Evolutionary conservation across 2,888 invertebrate genomes (phyloP).

Genomic region (Tiliacea citrago): DNA sequence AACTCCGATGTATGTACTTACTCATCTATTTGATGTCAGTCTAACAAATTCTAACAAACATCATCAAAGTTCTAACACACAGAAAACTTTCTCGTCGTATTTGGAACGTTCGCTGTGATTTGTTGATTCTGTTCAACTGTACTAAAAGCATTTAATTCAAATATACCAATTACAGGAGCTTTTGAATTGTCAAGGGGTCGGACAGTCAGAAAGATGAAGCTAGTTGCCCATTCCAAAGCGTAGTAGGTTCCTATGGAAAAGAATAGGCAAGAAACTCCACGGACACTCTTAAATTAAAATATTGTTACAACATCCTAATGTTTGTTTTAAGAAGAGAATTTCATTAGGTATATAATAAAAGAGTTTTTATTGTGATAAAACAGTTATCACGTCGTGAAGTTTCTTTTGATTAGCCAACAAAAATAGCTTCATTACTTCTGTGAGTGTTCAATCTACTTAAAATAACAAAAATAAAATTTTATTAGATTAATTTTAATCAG

Average conservation of each 20-base stretch:
- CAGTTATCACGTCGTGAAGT: not conserved
- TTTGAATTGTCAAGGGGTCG: too few species aligned
- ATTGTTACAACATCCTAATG: too few species aligned
- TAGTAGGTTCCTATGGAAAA: too few species aligned
- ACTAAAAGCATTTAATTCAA: too few species aligned
- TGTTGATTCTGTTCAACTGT: not conserved
- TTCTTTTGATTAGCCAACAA: not conserved
- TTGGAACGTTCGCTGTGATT: conserved; percentile 12
- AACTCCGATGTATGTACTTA: not conserved
- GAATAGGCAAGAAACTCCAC: too few species aligned
- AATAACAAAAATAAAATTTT: conserved; percentile 3
- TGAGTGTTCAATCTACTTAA: not conserved
- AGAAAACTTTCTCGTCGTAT: conserved; percentile 26
- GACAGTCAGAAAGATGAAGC: too few species aligned
- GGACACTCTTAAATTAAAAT: too few species aligned
- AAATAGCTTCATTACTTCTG: not conserved
- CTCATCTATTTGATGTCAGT: conserved; percentile 9
- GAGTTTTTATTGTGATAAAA: not conserved
- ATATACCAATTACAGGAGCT: too few species aligned
- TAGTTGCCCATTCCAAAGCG: too few species aligned
- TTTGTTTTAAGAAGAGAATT: conserved; percentile 6
- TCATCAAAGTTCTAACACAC: conserved; percentile 16
- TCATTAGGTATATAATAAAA: not conserved
- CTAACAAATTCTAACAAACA: conserved; percentile 25
- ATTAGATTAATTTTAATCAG: not conserved